Conservation (phyloP, 1,140 invertebrate genomes). For the Formica selysi region DNA sequence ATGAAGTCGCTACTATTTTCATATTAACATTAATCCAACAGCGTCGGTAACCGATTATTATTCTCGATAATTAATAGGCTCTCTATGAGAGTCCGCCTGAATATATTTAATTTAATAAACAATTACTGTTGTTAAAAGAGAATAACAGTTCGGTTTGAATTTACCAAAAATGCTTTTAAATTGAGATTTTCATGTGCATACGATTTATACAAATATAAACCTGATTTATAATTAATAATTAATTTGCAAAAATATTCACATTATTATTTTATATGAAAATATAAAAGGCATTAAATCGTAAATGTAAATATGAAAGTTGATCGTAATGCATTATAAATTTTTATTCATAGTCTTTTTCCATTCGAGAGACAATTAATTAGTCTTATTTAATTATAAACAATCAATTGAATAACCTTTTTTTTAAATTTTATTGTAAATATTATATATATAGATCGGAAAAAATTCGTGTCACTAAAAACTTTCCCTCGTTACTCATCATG, state of each 20-base stretch:
- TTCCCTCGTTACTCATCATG: background rate
- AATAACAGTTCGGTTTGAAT: conserved; percentile 42
- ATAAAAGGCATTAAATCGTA: conserved; percentile 34
- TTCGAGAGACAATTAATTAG: conserved; percentile 4
- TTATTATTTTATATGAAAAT: conserved; percentile 5
- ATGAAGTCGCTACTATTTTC: conserved; percentile 21
- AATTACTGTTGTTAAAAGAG: conserved; percentile 42
- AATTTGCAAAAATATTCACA: conserved; percentile 33
- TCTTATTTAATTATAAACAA: conserved; percentile 20
- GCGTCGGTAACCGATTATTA: conserved; percentile 18
- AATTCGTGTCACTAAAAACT: background rate
- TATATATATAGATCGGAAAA: background rate
- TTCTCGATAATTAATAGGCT: conserved; percentile 34
- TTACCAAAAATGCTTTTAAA: conserved; percentile 28
- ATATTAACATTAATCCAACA: conserved; percentile 35
- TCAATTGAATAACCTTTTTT: background rate
- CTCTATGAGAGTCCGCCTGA: conserved; percentile 8
- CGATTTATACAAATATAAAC: conserved; percentile 38
- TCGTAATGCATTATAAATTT: conserved; percentile 22
- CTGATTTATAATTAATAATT: conserved; percentile 28
- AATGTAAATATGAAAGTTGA: conserved; percentile 1
- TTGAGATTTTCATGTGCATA: conserved; percentile 19
- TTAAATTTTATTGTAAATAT: background rate
- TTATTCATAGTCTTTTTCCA: background rate
- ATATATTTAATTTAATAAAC: conserved; percentile 48